Conservation (phyloP, 30 jellyfish, hydroid and myxozoan genomes). For the Turritopsis rubra region DNA sequence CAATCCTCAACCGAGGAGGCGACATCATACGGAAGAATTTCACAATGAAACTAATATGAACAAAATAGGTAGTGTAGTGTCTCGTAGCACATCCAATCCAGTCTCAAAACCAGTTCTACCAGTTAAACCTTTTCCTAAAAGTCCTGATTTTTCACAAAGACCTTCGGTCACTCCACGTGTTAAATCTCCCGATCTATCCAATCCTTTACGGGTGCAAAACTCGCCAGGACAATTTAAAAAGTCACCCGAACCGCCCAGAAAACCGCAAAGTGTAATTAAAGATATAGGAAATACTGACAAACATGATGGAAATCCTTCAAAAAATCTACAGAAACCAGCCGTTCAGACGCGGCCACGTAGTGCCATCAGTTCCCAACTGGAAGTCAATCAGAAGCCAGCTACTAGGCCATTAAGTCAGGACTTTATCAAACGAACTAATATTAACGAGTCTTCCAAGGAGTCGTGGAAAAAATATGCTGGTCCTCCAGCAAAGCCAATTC, state of each 20-base stretch:
- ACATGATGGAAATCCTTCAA: not conserved
- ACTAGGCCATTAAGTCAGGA: not conserved
- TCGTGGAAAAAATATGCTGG: conserved; percentile 14
- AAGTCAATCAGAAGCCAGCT: not conserved
- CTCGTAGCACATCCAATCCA: not conserved
- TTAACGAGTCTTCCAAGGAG: not conserved
- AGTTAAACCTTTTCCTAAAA: not conserved
- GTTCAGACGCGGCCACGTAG: not conserved
- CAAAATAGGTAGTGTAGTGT: not conserved
- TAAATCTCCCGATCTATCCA: not conserved
- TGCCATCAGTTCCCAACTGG: not conserved
- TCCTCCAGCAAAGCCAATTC: conserved; percentile 3
- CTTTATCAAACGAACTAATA: not conserved
- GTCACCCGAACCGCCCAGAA: not conserved
- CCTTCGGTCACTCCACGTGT: not conserved
- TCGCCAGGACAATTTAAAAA: not conserved
- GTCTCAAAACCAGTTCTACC: not conserved
- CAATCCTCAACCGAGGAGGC: conserved; percentile 12
- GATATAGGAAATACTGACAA: not conserved
- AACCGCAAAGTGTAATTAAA: not conserved
- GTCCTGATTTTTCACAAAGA: not conserved
- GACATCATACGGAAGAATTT: not conserved
- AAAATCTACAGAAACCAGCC: not conserved
- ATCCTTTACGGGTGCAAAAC: not conserved
- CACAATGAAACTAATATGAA: not conserved